These are phyloP conservation scores for Meteorus colon DNA, from an alignment of 2,888 invertebrate species.

Conservation along the genomic window DNA sequence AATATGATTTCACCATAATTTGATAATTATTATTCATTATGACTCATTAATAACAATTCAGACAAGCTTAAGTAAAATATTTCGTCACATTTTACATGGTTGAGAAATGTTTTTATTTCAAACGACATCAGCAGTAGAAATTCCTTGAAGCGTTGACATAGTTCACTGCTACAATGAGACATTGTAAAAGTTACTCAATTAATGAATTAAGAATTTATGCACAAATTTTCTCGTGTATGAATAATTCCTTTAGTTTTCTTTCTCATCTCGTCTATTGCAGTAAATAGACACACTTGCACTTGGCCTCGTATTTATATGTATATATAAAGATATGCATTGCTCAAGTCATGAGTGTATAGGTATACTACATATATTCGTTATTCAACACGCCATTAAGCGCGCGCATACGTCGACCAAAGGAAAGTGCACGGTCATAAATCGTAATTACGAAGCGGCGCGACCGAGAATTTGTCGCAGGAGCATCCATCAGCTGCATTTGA, in stretches of 20 bases:
- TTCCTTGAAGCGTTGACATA: too few relatives aligned
- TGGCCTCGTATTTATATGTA: conserved; percentile 32
- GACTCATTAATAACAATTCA: too few relatives aligned
- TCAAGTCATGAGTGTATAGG: background rate
- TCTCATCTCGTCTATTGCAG: background rate
- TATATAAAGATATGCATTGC: background rate
- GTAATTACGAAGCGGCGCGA: conserved; percentile 71
- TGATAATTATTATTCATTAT: too few relatives aligned
- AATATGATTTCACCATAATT: too few relatives aligned
- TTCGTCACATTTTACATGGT: too few relatives aligned
- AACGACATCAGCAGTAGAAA: too few relatives aligned
- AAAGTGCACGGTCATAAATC: conserved; percentile 65
- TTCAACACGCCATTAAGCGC: conserved; percentile 72
- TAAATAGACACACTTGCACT: conserved; percentile 24
- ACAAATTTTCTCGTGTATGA: background rate
- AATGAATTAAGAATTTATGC: background rate
- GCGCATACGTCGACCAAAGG: conserved; percentile 57
- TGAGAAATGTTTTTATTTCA: too few relatives aligned
- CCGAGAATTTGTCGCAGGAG: conserved; percentile 72
- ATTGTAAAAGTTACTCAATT: too few relatives aligned
- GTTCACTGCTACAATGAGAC: too few relatives aligned
- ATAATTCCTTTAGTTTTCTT: background rate
- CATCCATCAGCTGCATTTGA: conserved; percentile 47
- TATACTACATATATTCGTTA: conserved; percentile 69
- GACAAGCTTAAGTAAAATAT: too few relatives aligned